phyloP scores from a whole-genome alignment of 2,113 vertebrate species.

The Oncorhynchus nerka region DNA sequence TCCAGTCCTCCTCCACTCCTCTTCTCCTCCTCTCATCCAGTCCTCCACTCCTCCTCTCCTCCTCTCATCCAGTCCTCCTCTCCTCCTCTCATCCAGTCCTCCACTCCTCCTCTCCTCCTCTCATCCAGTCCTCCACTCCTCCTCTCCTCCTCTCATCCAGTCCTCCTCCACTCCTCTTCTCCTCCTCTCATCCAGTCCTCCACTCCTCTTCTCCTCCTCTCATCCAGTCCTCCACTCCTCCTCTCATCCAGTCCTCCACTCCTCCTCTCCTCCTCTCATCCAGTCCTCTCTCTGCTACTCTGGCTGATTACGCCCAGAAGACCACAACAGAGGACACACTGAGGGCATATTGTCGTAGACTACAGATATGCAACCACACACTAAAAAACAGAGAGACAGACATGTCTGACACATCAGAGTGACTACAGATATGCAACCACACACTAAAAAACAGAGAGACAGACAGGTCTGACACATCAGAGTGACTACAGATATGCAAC shows the following conservation, averaged over 20 bases:
- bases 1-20: no score
- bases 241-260: no score
- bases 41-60: no score
- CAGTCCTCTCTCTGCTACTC: conserved; percentile 45
- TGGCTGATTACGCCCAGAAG: background rate
- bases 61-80: no score
- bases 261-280: conserved; percentile 22
- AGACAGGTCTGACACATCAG: background rate
- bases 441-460: background rate
- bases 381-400: background rate
- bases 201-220: no score
- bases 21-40: no score
- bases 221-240: no score
- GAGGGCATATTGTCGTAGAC: background rate
- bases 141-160: no score
- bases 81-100: no score
- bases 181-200: conserved; percentile 19
- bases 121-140: background rate
- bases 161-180: conserved; percentile 11
- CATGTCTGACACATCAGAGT: background rate
- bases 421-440: background rate
- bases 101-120: conserved; percentile 16
- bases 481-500: background rate
- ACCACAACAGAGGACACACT: background rate
- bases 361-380: background rate